Evolutionary conservation across 2,797 vertebrate genomes (phyloP).

Genomic region (Anguilla megastoma): DNA sequence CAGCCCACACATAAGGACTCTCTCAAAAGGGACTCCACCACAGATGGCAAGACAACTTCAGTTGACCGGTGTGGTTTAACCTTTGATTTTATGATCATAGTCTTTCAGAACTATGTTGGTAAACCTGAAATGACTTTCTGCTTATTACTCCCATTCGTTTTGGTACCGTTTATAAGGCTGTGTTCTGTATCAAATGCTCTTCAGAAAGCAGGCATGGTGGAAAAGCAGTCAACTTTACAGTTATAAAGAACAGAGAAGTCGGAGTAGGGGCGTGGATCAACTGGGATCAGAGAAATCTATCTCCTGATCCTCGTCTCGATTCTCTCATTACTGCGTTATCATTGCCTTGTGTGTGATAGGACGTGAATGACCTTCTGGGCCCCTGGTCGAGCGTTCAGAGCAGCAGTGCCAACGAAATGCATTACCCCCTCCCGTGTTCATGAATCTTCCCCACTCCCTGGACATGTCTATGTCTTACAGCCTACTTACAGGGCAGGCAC

Average conservation of each 20-base stretch:
- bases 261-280: neutral
- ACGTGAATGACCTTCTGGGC: neutral
- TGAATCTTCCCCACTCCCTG: neutral
- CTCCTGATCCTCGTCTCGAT: neutral
- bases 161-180: neutral
- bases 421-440: neutral
- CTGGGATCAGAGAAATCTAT: neutral
- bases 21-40: neutral
- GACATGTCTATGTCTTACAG: neutral
- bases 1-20: neutral
- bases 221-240: neutral
- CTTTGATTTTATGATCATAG: neutral
- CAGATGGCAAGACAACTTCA: neutral
- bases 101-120: neutral
- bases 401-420: neutral
- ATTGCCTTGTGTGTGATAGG: neutral
- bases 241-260: neutral
- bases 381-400: neutral
- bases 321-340: neutral
- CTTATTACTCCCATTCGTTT: too few species aligned
- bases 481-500: neutral
- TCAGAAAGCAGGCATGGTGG: neutral
- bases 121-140: neutral
- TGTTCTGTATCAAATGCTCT: neutral
- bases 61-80: neutral